Evolutionary conservation across 1,140 invertebrate genomes (phyloP).

Genomic region (Eriosoma lanigerum): DNA sequence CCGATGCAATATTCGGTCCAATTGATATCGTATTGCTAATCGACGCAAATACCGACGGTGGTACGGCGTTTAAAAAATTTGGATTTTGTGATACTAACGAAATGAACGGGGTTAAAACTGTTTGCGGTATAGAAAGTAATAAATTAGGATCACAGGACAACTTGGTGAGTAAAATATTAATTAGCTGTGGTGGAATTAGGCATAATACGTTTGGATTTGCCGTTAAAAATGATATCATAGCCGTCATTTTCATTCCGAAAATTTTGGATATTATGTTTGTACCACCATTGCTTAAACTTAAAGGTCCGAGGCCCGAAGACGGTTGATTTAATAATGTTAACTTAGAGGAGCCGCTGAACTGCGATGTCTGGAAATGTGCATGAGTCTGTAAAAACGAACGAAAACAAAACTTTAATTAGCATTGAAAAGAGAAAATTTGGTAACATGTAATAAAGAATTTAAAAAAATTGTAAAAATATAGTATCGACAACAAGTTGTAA

Average conservation of each 20-base stretch:
- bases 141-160: neutral
- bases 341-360: neutral
- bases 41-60: neutral
- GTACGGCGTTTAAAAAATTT: neutral
- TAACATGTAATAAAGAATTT: no score
- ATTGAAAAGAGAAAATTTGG: no score
- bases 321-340: no score
- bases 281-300: no score
- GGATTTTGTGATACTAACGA: neutral
- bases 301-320: no score
- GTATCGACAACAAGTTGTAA: no score
- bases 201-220: neutral
- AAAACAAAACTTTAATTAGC: neutral
- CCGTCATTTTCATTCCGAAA: neutral
- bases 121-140: neutral
- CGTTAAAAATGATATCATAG: neutral
- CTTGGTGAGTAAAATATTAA: neutral
- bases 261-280: no score
- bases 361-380: neutral
- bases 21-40: neutral
- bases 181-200: neutral
- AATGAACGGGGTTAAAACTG: neutral
- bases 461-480: no score
- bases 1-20: neutral
- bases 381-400: neutral